Evolutionary conservation across 2,113 vertebrate genomes (phyloP), one percentile per base, ranked within the genome.

Genomic region (Spea bombifrons): DNA sequence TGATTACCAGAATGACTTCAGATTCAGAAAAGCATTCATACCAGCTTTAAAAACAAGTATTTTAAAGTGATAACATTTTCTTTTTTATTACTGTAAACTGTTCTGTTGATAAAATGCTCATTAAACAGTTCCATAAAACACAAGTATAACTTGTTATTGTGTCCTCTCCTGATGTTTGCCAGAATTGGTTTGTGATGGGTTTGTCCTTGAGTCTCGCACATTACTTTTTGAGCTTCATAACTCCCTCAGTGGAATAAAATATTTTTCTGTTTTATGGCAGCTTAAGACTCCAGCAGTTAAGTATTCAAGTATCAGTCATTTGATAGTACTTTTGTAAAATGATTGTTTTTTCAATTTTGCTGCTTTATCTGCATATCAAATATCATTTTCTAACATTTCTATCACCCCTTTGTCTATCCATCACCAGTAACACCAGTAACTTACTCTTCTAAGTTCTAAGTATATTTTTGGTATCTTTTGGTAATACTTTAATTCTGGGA

Each of bases 201-300:
- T 64, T 78, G 68, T 71, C 76, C 76, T 78, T 78, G 57, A 71
- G 57, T 16, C 47, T 52, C 63, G 53, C 61, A 7, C 3, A 71
- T 71, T 78, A 64, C 48, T 45, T 66, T n/a, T 48, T 15, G 46
- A 45, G 10, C 71, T n/a, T 50, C 63, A 30, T 78, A 64, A 71
- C 72, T 78, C 68, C 71, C 69, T 44, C 43, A 13, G n/a, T 30
- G 16, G 3, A 13, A 47, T 47, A 61, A 61, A 48, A 17, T 9
- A 12, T 9, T 67, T 17, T 47, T 65, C n/a, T 66, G 48, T 50
- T 69, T 49, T 72, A 6, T 72, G 76, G 71, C 69, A 55, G 76
- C 50, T 30, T 30, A 30, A 30, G 30, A 30, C 30, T 30, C 30
- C 30, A 30, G 30, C 30, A 30, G 30, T 30, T 30, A 30, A 30